These are phyloP conservation scores for Cochlearius cochlearius DNA, from an alignment of 2,113 vertebrate genomes.

Conservation along the genomic window DNA sequence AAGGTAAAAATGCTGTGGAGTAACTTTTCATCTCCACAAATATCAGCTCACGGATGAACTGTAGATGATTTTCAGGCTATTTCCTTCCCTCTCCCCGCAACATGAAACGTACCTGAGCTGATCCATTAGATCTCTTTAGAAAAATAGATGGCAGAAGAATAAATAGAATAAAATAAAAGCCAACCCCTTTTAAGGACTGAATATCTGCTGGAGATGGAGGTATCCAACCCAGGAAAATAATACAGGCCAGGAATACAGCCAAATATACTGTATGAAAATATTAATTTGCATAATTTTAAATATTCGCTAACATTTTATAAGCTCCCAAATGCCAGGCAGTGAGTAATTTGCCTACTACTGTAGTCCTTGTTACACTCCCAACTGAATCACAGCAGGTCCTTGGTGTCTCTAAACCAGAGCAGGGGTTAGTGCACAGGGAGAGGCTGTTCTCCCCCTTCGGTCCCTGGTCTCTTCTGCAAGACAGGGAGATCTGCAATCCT, in stretches of 20 bases:
- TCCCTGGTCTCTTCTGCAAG: background rate
- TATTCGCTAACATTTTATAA: constrained; percentile 60
- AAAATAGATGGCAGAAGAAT: constrained; percentile 25
- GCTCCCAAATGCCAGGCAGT: constrained; percentile 56
- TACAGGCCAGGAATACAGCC: constrained; percentile 50
- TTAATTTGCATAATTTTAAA: constrained; percentile 68
- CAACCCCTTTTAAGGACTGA: background rate
- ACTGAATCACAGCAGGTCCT: constrained; percentile 44
- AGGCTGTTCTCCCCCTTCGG: background rate
- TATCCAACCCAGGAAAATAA: constrained; percentile 38
- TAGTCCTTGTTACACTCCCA: constrained; percentile 25
- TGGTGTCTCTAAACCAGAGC: constrained; percentile 40
- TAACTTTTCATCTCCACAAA: constrained; percentile 39
- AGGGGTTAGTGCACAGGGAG: constrained; percentile 6
- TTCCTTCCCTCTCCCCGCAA: background rate
- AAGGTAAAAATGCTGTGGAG: constrained; percentile 27
- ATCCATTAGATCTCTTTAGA: constrained; percentile 51
- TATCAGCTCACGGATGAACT: constrained; percentile 19
- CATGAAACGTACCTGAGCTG: constrained; percentile 34
- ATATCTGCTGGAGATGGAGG: constrained; percentile 36
- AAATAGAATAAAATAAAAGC: constrained; percentile 25
- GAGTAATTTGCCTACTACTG: constrained; percentile 37
- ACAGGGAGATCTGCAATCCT: background rate
- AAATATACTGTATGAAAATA: constrained; percentile 45
- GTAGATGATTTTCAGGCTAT: constrained; percentile 9